phyloP scores from a whole-genome alignment of 92 coral and sea anemone genomes.

The Phymanthus crucifer region DNA sequence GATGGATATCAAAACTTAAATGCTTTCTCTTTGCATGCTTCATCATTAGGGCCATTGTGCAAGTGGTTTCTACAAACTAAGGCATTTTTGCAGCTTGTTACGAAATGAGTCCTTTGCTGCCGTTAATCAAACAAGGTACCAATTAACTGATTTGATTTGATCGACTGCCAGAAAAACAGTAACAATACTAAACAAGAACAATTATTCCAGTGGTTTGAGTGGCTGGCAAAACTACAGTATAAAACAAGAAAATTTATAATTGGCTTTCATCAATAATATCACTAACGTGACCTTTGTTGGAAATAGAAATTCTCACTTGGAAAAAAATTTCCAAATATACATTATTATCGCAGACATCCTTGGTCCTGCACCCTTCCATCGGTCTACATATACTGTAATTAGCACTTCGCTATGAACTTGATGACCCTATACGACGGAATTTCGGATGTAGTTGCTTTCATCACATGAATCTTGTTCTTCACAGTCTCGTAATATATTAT shows the following conservation, averaged over 20 bases:
- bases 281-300: neutral
- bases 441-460: neutral
- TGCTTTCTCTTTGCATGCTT: neutral
- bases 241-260: neutral
- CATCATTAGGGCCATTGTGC: no score
- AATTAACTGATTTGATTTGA: no score
- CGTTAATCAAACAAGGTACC: no score
- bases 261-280: neutral
- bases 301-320: no score
- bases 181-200: no score
- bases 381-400: neutral
- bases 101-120: no score
- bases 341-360: neutral
- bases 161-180: no score
- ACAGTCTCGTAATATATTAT: neutral
- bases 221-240: no score
- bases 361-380: neutral
- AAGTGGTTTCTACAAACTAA: no score
- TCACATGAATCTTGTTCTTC: neutral
- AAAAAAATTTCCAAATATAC: neutral
- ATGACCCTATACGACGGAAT: neutral
- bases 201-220: no score
- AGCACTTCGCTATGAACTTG: neutral
- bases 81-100: no score
- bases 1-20: neutral